Percentiles rank a stretch among this genome's conserved stretches.
Evolutionary conservation across 1,140 invertebrate species (phyloP).

Genomic region (Meteorus sp.): DNA sequence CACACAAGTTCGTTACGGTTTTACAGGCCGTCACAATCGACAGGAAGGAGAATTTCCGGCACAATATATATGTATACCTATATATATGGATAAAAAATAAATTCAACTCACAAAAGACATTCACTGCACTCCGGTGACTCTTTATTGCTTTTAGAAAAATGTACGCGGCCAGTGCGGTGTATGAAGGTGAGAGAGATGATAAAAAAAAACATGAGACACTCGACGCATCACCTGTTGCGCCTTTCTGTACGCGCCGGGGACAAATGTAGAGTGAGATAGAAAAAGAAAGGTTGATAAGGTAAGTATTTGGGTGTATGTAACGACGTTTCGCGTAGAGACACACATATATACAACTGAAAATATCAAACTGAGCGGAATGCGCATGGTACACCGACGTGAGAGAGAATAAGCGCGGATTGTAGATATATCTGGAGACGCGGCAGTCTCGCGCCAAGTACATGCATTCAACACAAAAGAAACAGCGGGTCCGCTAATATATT

Average conservation of each 20-base stretch:
- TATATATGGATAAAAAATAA: slow-evolving; percentile 13
- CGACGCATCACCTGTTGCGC: slow-evolving; percentile 17
- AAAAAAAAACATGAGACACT: slow-evolving; percentile 6
- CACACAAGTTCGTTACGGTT: slow-evolving; percentile 10
- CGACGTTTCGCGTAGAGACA: too few relatives aligned
- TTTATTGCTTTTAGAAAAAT: slow-evolving; percentile 1
- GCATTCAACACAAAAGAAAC: too few relatives aligned
- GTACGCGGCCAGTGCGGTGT: neutral
- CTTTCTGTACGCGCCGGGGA: neutral
- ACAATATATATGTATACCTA: neutral
- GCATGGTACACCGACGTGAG: neutral
- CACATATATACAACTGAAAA: slow-evolving; percentile 6
- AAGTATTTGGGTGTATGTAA: too few relatives aligned
- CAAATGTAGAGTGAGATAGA: too few relatives aligned
- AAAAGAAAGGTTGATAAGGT: too few relatives aligned
- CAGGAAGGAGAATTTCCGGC: slow-evolving; percentile 19
- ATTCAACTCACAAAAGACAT: slow-evolving; percentile 11
- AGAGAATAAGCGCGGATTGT: neutral
- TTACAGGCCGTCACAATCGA: slow-evolving; percentile 11
- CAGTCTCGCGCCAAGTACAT: too few relatives aligned
- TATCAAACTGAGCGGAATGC: slow-evolving; percentile 18
- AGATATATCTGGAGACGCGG: too few relatives aligned
- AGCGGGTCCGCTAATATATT: too few relatives aligned
- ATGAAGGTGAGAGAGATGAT: neutral
- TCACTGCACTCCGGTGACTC: neutral